Base-by-base conservation (phyloP, 2,888 invertebrate genomes). In the Andrena fulva region DNA sequence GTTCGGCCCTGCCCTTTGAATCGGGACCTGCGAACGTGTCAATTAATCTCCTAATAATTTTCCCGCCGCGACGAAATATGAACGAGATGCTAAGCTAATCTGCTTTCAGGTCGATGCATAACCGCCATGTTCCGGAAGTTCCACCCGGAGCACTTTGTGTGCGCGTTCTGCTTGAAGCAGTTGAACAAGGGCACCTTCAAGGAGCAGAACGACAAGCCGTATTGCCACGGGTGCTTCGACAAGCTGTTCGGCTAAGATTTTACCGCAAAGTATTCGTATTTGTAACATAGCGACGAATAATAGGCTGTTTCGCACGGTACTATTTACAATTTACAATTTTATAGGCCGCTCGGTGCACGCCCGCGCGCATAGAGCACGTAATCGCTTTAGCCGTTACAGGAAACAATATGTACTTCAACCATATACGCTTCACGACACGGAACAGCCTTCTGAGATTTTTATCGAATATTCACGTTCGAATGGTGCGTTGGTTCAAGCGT, bases 141-240 rank as follows among this genome's bases (percentile, higher is more conserved):
- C 96, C 99, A 99, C 94, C 99, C 99, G 0, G 99, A 99, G 94
- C 99, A 99, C 95, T 99, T 99, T 94, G 99, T 99, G 7, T 99
- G 99, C 95, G 99, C 99, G n/a, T 99, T 99, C 95, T 99, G 99
- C 93, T 95, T 99, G 85, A 97, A 99, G 92, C 99, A 99, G 94
- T 96, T 99, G 89, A 99, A 99, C 95, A 99, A 99, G 94, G 99
- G 99, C 91, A 99, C 99, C 0, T 99, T 99, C 95, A 99, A 99
- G 94, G 99, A 99, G 94, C 99, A 99, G 93, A 99, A 99, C 93
- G 98, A 99, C 92, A 99, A 99, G 93, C 99, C 99, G 1, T 99
- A 99, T 94, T 99, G 99, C 94, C 99, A 99, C 94, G 96, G 96
- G 82, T 99, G 99, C 95, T 99, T 99, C 94, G 99, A 99, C 86